phyloP scores from a whole-genome alignment of 2,888 invertebrate species.

The Drosophila neotestacea region DNA sequence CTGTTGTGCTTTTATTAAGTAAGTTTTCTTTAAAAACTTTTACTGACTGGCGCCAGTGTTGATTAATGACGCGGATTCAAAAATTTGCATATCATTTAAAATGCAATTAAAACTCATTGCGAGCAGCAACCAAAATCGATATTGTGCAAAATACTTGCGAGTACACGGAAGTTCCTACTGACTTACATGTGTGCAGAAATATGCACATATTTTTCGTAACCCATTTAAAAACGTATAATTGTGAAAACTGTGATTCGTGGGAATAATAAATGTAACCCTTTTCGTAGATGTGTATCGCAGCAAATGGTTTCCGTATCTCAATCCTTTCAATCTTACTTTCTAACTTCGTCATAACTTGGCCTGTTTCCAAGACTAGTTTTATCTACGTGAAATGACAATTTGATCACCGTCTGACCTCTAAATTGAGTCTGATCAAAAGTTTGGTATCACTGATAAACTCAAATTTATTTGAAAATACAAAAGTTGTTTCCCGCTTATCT shows the following conservation, averaged over 20 bases:
- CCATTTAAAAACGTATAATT: background rate
- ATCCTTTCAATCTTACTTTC: too few relatives aligned
- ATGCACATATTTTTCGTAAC: background rate
- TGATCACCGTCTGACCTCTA: too few relatives aligned
- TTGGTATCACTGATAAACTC: too few relatives aligned
- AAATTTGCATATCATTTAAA: slow-evolving; percentile 47
- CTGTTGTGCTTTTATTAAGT: slow-evolving; percentile 26
- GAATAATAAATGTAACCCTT: too few relatives aligned
- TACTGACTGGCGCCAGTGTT: slow-evolving; percentile 38
- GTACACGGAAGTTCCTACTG: slow-evolving; percentile 21
- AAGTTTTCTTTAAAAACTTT: slow-evolving; percentile 7
- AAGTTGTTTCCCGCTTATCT: too few relatives aligned
- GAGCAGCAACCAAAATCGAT: slow-evolving; percentile 42
- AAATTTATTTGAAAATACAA: too few relatives aligned
- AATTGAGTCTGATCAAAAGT: too few relatives aligned
- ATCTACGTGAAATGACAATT: too few relatives aligned
- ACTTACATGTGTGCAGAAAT: slow-evolving; percentile 3
- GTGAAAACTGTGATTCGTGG: background rate
- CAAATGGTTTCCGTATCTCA: too few relatives aligned
- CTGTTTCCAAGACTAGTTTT: too few relatives aligned
- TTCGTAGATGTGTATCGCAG: too few relatives aligned
- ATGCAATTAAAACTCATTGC: slow-evolving; percentile 42
- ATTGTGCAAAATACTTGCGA: slow-evolving; percentile 16
- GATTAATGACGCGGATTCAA: slow-evolving; percentile 38
- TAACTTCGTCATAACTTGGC: background rate